Evolutionary conservation across 1,140 invertebrate species (phyloP).

Genomic region (Gryon sp.): DNA sequence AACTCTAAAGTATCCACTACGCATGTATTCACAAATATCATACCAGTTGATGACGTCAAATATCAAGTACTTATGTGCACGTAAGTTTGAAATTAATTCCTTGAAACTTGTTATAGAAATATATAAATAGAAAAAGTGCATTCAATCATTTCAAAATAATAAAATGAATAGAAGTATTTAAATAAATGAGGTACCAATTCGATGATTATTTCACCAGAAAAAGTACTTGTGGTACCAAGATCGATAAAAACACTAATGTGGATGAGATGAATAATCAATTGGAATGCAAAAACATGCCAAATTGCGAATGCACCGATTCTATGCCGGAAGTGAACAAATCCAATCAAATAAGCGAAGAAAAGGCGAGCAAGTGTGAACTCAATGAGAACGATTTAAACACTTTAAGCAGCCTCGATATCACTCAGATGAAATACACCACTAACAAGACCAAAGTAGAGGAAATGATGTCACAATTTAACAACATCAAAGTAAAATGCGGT

Average conservation of each 20-base stretch:
- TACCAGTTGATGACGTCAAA: conserved; percentile 45
- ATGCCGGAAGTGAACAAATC: conserved; percentile 57
- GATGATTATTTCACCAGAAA: conserved; percentile 34
- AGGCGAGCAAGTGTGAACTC: conserved; percentile 53
- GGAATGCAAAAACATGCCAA: conserved; percentile 45
- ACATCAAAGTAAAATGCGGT: conserved; percentile 58
- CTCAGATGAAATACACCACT: conserved; percentile 17
- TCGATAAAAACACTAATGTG: conserved; percentile 27
- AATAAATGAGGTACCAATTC: conserved; percentile 30
- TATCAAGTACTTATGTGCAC: conserved; percentile 19
- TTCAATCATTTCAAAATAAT: neutral
- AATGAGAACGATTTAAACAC: conserved; percentile 60
- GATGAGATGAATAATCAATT: conserved; percentile 50
- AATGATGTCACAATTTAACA: conserved; percentile 63
- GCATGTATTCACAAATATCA: conserved; percentile 65
- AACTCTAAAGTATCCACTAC: conserved; percentile 62
- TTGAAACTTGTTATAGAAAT: no score
- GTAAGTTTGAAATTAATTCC: conserved; percentile 17
- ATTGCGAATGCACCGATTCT: conserved; percentile 50
- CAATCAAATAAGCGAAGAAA: conserved; percentile 59
- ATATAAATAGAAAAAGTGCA: neutral
- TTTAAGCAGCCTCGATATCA: conserved; percentile 53
- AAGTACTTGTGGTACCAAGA: neutral
- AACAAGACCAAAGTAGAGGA: conserved; percentile 66
- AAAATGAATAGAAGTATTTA: conserved; percentile 10